These are phyloP conservation scores for Catharus minimus DNA, from an alignment of 2,113 vertebrate species.

Conservation along the genomic window DNA sequence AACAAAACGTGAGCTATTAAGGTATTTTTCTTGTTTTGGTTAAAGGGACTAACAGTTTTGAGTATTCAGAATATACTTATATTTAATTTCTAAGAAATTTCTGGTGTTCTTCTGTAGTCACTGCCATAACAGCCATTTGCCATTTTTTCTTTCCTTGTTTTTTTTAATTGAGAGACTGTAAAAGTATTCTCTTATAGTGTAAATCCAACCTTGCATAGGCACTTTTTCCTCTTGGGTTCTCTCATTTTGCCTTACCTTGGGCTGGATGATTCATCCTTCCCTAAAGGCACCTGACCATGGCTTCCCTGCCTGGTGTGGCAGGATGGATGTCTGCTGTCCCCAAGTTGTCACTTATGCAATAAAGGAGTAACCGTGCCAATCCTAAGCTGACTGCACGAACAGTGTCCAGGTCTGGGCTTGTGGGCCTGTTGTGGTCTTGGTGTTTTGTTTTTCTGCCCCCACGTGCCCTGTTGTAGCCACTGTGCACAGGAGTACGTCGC, in stretches of 20 bases:
- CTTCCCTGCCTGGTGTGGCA: not conserved
- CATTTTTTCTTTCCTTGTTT: not conserved
- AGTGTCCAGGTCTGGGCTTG: not conserved
- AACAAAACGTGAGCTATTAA: not conserved
- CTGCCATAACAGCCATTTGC: not conserved
- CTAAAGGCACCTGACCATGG: not conserved
- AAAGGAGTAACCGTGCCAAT: not conserved
- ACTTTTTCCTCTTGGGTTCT: not conserved
- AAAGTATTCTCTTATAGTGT: not conserved
- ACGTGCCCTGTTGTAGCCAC: rapidly evolving
- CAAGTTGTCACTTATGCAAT: not conserved
- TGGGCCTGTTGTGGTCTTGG: not conserved
- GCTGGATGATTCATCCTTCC: not conserved
- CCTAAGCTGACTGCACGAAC: rapidly evolving
- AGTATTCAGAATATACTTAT: not conserved
- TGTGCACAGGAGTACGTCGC: not conserved
- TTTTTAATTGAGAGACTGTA: not conserved
- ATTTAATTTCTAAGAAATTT: not conserved
- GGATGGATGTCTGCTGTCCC: not conserved
- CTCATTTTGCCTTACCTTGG: not conserved
- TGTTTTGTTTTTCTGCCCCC: not conserved
- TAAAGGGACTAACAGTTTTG: not conserved
- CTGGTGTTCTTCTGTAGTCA: not conserved
- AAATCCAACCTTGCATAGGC: not conserved
- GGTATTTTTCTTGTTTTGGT: not conserved